A percentile compares a stretch with the other conserved stretches of the same genome.
These are phyloP conservation scores for Drosophila elegans DNA, from an alignment of 1,140 invertebrate genomes.

Conservation along the genomic window DNA sequence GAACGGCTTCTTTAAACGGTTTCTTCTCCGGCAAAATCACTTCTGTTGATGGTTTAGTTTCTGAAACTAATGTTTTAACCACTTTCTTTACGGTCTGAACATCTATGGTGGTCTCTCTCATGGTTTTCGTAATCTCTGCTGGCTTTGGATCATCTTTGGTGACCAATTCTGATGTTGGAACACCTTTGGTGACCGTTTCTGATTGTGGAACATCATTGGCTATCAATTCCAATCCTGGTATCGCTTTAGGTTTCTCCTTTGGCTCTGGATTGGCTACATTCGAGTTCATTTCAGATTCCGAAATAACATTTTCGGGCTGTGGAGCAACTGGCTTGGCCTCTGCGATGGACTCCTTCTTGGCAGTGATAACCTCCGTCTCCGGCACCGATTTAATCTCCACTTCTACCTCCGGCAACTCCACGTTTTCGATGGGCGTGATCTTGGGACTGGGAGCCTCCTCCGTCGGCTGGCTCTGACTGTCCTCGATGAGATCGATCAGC, in stretches of 20 bases:
- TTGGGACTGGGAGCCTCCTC: neutral
- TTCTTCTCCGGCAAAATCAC: neutral
- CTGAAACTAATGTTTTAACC: neutral
- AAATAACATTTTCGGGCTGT: neutral
- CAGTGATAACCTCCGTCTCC: neutral
- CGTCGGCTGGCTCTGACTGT: constrained; percentile 8
- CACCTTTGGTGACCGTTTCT: neutral
- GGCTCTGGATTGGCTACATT: neutral
- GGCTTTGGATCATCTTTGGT: too few species aligned
- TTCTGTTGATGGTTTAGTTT: neutral
- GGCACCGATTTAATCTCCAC: neutral
- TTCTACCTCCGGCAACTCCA: neutral
- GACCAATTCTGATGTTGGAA: neutral
- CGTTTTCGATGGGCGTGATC: neutral
- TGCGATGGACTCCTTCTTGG: neutral
- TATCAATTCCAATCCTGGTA: neutral
- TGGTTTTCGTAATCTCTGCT: neutral
- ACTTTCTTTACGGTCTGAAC: neutral
- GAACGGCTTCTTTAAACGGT: neutral
- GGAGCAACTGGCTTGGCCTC: neutral
- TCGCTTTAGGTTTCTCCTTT: neutral
- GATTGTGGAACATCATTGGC: neutral
- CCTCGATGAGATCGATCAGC: constrained; percentile 41
- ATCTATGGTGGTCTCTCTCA: neutral
- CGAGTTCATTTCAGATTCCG: neutral